Evolutionary conservation across 53 echinoderm and acorn worm species (phyloP).

Genomic region (Holothuria scabra): DNA sequence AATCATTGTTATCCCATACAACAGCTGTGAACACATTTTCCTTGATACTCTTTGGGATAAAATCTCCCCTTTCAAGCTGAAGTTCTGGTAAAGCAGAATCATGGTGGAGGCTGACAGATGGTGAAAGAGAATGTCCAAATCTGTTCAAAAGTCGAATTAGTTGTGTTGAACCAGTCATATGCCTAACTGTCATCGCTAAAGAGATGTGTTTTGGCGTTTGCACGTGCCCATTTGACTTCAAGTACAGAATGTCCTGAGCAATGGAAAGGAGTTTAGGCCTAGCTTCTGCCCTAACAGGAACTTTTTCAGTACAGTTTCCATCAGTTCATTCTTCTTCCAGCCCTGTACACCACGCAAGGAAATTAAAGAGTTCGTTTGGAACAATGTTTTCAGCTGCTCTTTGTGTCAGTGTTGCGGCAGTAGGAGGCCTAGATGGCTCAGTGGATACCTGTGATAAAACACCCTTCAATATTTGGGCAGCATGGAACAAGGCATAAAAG

Average conservation of each 20-base stretch:
- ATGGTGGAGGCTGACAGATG: slow-evolving; percentile 50
- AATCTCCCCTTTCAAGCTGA: slow-evolving; percentile 44
- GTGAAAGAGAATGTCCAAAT: slow-evolving; percentile 53
- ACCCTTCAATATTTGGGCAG: no score
- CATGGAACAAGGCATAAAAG: no score
- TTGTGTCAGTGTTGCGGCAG: slow-evolving; percentile 41
- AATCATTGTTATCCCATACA: slow-evolving; percentile 75
- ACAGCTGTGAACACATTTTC: slow-evolving; percentile 49
- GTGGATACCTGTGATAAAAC: not conserved
- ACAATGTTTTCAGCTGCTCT: slow-evolving; percentile 30
- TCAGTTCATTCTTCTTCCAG: slow-evolving; percentile 13
- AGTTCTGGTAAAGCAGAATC: slow-evolving; percentile 60
- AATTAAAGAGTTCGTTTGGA: slow-evolving; percentile 53
- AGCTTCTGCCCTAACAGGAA: slow-evolving; percentile 29
- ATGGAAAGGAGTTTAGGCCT: slow-evolving; percentile 56
- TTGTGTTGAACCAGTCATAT: slow-evolving; percentile 49
- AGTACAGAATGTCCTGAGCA: slow-evolving; percentile 59
- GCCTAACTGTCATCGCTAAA: slow-evolving; percentile 49
- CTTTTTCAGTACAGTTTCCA: not conserved
- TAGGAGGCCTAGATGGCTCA: slow-evolving; percentile 58
- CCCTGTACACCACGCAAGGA: slow-evolving; percentile 54
- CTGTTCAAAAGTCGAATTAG: slow-evolving; percentile 56
- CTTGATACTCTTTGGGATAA: slow-evolving; percentile 51
- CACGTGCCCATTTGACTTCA: slow-evolving; percentile 36
- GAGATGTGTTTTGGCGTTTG: slow-evolving; percentile 29